Evolutionary conservation across 2,888 invertebrate genomes (phyloP).

Genomic region (Chymomyza fuscimana): DNA sequence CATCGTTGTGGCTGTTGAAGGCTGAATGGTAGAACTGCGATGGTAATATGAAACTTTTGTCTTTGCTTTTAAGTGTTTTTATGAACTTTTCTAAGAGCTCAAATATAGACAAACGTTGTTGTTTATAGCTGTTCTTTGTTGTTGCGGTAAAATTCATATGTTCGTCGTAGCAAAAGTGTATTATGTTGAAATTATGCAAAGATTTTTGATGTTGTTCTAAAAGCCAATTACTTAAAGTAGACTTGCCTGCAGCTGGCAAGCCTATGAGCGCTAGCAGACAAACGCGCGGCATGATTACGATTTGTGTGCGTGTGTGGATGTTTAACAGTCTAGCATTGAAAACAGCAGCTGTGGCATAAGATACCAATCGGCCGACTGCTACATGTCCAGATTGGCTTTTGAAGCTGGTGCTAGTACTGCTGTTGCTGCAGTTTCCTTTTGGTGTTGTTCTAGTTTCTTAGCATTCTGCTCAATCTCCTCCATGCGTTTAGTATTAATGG

Average conservation of each 20-base stretch:
- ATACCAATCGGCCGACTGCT: conserved; percentile 41
- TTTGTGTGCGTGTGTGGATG: conserved; percentile 9
- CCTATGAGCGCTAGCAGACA: conserved; percentile 74
- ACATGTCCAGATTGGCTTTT: conserved; percentile 40
- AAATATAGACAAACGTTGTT: conserved; percentile 55
- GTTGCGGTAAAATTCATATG: conserved; percentile 35
- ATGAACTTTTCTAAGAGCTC: conserved; percentile 47
- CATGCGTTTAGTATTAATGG: conserved; percentile 75
- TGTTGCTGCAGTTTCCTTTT: conserved; percentile 29
- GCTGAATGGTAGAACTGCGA: background rate
- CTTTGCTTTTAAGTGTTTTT: conserved; percentile 12
- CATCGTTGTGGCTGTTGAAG: background rate
- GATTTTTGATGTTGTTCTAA: conserved; percentile 22
- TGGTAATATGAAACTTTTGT: background rate
- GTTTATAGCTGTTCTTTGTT: conserved; percentile 39
- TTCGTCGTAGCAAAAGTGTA: conserved; percentile 76
- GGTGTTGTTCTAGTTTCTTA: conserved; percentile 52
- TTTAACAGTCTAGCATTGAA: conserved; percentile 56
- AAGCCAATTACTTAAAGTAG: conserved; percentile 63
- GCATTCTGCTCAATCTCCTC: conserved; percentile 73
- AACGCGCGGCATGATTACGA: conserved; percentile 42
- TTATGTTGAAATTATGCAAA: conserved; percentile 44
- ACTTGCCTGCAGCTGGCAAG: conserved; percentile 76
- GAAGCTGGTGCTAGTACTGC: conserved; percentile 41
- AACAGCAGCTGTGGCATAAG: conserved; percentile 49